Evolutionary conservation across 2,113 vertebrate species (phyloP).

Genomic region (Manacus vitellinus): DNA sequence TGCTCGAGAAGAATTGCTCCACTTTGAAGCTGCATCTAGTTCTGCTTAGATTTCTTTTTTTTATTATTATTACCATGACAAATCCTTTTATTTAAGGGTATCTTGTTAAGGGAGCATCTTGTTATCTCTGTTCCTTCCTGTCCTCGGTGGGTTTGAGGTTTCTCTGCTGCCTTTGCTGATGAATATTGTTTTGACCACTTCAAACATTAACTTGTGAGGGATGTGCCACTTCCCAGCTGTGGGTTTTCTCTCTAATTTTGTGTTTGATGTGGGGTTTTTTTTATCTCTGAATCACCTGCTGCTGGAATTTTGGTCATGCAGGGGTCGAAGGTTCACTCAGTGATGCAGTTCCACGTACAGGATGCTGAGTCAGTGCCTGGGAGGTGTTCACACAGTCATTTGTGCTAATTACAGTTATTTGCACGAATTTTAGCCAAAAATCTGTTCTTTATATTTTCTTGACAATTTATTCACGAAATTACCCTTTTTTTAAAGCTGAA

Average conservation of each 20-base stretch:
- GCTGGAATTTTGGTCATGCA: neutral
- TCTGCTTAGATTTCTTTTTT: neutral
- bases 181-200: neutral
- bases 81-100: neutral
- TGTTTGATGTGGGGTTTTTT: fast-evolving
- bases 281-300: neutral
- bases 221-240: neutral
- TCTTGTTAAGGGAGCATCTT: neutral
- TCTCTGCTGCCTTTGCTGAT: neutral
- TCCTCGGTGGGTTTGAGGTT: neutral
- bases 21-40: neutral
- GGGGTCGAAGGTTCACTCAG: neutral
- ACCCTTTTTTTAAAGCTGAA: neutral
- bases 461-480: neutral
- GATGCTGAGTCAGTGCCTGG: neutral
- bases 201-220: neutral
- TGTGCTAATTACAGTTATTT: neutral
- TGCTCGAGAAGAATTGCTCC: neutral
- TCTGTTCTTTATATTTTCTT: neutral
- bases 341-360: neutral
- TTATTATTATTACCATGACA: neutral
- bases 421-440: neutral
- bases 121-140: neutral
- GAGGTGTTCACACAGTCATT: neutral
- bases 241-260: neutral